Base-by-base conservation (phyloP, 2,797 vertebrate species). In the Nasua narica region DNA sequence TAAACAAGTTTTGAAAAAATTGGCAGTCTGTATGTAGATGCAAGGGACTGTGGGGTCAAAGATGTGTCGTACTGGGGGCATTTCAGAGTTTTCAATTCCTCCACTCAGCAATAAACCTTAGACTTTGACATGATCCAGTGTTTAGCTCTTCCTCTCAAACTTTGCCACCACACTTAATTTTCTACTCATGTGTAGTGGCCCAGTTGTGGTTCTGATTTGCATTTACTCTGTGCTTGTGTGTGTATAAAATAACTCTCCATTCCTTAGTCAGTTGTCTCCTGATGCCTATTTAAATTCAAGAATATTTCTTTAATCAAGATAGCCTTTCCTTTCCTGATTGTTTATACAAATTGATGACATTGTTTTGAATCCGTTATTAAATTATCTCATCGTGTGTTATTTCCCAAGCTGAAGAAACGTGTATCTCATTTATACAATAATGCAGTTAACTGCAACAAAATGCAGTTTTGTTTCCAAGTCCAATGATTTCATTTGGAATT, bases 401-500 rank as follows among this genome's bases (percentile, higher is more conserved):
- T 54, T 46, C 91, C 32, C 56, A 83, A 91, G 65, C n/a, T 43
- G 12, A 87, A 90, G 76, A 94, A 93, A 95, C 12, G 72, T 4
- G 67, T 60, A 46, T 50, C 69, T 90, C 52, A 50, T 46, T 65
- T 95, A 21, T 72, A 83, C 40, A 88, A n/a, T 6, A 69, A 92
- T 19, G 12, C 1, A 60, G 70, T 32, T 74, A 74, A 74, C 43
- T 74, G 72, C 43, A 48, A 74, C 72, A 46, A 74, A 74, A 74
- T 74, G 72, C 27, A 18, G 19, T 35, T 90, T 90, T 60, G 35
- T 56, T 87, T 81, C 35, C 72, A 37, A 27, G 60, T 65, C 32
- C 76, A 74, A 56, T 88, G 14, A 90, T 69, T 87, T 85, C 60
- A 58, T 86, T 58, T 95, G 48, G 77, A 48, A 96, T 56, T 69